phyloP scores from a whole-genome alignment of 2,888 invertebrate genomes.

The Tholera decimalis region DNA sequence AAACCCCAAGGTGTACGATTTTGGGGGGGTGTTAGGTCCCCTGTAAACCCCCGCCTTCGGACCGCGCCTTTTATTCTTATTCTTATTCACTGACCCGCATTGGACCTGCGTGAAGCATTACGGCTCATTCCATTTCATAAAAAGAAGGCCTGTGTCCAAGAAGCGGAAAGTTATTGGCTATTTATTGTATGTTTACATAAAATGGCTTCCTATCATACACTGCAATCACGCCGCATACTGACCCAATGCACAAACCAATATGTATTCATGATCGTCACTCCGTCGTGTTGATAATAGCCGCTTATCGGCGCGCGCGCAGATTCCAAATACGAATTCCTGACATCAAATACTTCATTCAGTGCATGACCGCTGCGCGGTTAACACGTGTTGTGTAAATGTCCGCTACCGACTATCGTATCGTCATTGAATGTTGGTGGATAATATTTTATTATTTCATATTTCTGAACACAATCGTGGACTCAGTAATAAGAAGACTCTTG shows the following conservation, averaged over 20 bases:
- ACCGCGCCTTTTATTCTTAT: no score
- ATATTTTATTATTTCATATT: slow-evolving; percentile 84
- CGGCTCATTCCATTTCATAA: no score
- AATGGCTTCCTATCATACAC: not conserved
- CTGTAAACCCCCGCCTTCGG: no score
- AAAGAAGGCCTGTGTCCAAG: no score
- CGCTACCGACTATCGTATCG: slow-evolving; percentile 72
- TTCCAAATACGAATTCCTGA: slow-evolving; percentile 66
- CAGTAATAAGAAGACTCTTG: slow-evolving; percentile 71
- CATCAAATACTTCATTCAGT: slow-evolving; percentile 69
- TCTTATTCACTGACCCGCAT: no score
- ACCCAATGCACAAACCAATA: slow-evolving; percentile 15
- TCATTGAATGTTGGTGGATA: slow-evolving; percentile 82
- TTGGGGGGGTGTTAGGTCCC: no score
- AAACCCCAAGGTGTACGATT: no score
- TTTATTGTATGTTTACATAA: no score
- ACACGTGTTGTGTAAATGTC: slow-evolving; percentile 78
- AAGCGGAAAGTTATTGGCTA: no score
- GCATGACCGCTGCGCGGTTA: slow-evolving; percentile 70
- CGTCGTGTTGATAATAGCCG: slow-evolving; percentile 49
- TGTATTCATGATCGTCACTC: slow-evolving; percentile 37
- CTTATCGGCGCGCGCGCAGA: slow-evolving; percentile 72
- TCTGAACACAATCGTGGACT: slow-evolving; percentile 81
- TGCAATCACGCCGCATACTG: not conserved
- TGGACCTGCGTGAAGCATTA: no score